Evolutionary conservation across 2,888 invertebrate species (phyloP).

Genomic region (Lordiphosa fenestrarum): DNA sequence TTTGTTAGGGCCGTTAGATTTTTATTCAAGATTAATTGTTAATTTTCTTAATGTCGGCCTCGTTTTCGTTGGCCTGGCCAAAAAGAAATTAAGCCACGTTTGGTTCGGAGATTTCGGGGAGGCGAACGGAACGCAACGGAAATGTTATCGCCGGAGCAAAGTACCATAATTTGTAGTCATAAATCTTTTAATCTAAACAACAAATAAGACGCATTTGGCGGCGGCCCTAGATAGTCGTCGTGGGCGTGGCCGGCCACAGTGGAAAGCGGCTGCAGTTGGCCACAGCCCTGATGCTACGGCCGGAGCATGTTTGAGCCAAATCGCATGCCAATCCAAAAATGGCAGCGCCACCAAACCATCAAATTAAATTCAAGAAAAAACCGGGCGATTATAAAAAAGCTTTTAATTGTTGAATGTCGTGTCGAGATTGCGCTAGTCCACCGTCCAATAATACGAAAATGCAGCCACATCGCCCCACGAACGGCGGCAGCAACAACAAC

Average conservation of each 20-base stretch:
- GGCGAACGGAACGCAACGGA: slow-evolving; percentile 69
- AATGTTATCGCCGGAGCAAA: slow-evolving; percentile 69
- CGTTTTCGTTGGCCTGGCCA: slow-evolving; percentile 42
- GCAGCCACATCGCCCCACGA: slow-evolving; percentile 26
- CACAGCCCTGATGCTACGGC: too few relatives aligned
- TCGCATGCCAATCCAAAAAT: slow-evolving; percentile 54
- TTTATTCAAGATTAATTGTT: slow-evolving; percentile 70
- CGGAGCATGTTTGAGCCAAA: slow-evolving; percentile 12
- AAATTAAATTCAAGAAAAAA: slow-evolving; percentile 70
- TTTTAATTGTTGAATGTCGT: slow-evolving; percentile 68
- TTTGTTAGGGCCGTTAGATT: slow-evolving; percentile 55
- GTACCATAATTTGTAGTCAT: slow-evolving; percentile 75
- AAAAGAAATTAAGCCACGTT: slow-evolving; percentile 47
- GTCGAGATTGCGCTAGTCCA: slow-evolving; percentile 48
- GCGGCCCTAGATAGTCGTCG: slow-evolving; percentile 38
- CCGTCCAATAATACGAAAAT: slow-evolving; percentile 41
- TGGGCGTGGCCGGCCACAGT: slow-evolving; percentile 19
- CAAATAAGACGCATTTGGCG: slow-evolving; percentile 63
- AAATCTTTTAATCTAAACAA: slow-evolving; percentile 72
- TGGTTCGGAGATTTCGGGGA: slow-evolving; percentile 3
- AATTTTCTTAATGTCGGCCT: slow-evolving; percentile 62
- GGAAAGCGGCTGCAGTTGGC: too few relatives aligned
- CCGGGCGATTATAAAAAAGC: slow-evolving; percentile 59
- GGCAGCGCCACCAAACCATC: slow-evolving; percentile 48
- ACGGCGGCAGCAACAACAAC: slow-evolving; percentile 29